Evolutionary conservation across 2,888 invertebrate genomes (phyloP), one percentile per base, ranked within the genome.

Genomic region (Ochropacha duplaris): DNA sequence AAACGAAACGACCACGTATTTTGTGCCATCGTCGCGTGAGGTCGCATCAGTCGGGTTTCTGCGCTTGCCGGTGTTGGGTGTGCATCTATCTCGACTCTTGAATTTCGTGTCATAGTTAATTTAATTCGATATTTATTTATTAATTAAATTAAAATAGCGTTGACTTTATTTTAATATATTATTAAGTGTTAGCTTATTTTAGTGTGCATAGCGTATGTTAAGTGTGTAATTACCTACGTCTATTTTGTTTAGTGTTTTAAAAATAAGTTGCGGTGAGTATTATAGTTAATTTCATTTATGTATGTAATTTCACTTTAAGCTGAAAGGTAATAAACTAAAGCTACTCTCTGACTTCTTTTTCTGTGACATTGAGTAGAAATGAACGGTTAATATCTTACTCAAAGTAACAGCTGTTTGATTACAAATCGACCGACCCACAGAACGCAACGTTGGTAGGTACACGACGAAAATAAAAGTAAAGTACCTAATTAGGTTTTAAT

Each of bases 21-120:
- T 86, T 83, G 72, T 80, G 71, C 64, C 66, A 60, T 66, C 68
- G 61, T 78, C 84, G 81, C 80, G 62, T 80, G 87, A 83, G 78
- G 83, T 79, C 79, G 81, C 81, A 64, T 61, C 75, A 92, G 92
- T 92, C 91, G 92, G 92, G 91, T 92, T 92, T 92, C 86, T 88
- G 86, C 88, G 87, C 84, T 90, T 80, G 86, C 76, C 78, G 84
- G 86, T 80, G 76, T 71, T 60, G 79, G 85, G 81, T 85, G 88
- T 85, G 72, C 74, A 81, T 81, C 69, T 71, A 69, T 78, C 77
- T 86, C 82, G 84, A 80, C 85, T 88, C 84, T 76, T 76, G 54
- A 70, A 78, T 80, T 78, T 88, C 89, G 90, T 89, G 84, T 84
- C 78, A 76, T 81, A 83, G 72, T 82, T 81, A 78, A 76, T 81